Percentiles rank a stretch among this genome's conserved stretches.
phyloP scores from a whole-genome alignment of 2,797 vertebrate genomes.

The Muscicapa comitata region DNA sequence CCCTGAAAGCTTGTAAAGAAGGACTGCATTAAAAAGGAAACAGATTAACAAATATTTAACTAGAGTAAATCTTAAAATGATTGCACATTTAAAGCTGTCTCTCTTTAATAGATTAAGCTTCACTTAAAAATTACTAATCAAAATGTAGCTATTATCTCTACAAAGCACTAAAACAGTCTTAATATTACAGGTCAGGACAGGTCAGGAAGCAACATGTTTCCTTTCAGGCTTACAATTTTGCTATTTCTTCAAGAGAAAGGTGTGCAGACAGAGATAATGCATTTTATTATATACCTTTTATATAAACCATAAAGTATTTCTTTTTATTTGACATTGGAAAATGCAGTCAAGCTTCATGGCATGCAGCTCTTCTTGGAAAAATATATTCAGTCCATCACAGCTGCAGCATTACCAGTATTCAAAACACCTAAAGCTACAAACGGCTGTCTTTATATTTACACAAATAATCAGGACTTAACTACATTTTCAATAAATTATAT shows the following conservation, averaged over 20 bases:
- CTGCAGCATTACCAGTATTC: not conserved
- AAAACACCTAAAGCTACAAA: not conserved
- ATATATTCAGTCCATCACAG: not conserved
- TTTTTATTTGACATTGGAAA: not conserved
- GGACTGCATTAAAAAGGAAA: not conserved
- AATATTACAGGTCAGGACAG: not conserved
- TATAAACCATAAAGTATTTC: not conserved
- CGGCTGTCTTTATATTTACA: not conserved
- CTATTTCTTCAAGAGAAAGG: not conserved
- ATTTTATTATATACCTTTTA: not conserved
- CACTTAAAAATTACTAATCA: not conserved
- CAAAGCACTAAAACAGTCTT: not conserved
- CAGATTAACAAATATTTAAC: not conserved
- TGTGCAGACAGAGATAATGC: not conserved
- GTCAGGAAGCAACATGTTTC: not conserved
- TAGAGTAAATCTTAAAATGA: not conserved
- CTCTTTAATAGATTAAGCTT: not conserved
- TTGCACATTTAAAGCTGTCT: not conserved
- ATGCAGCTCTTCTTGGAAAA: not conserved
- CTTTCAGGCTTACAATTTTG: not conserved
- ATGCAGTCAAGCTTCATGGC: not conserved
- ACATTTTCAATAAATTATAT: not conserved
- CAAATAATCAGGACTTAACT: not conserved
- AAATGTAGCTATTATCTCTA: not conserved
- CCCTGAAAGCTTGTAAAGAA: not conserved